Evolutionary conservation across 2,888 invertebrate genomes (phyloP), one percentile per base, ranked within the genome.

Genomic region (Drosophila flavopinicola): DNA sequence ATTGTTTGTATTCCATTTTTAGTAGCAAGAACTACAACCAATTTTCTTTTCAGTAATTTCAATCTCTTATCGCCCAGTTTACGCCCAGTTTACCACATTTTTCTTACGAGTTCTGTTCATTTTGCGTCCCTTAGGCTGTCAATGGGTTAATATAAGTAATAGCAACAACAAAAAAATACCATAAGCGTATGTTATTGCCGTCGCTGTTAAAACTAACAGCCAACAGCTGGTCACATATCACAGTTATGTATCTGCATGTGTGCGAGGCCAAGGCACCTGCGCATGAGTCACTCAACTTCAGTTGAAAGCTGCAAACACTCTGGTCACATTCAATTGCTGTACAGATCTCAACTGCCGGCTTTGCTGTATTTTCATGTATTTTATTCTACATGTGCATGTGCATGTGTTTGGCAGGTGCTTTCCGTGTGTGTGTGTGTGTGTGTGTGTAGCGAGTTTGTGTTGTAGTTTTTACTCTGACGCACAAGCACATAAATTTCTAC

Each of bases 371-470:
- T 48, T 23, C 27, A 39, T 61, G 13, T 27, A n/a, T 23, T 15
- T 57, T 15, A n/a, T 32, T 52, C 20, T 20, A n/a, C 49, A 30
- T 44, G 48, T 49, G 15, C n/a, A 20, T 63, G 41, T 58, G 51
- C 48, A 33, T 76, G 64, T 78, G 66, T 75, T 71, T 82, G 82
- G 66, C 85, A 80, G 87, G 87, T 86, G 87, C 75, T 85, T 66
- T 77, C 65, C 65, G 66, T 85, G 76, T 85, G 57, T 66, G 66
- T 65, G 67, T 78, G 70, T 86, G 68, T 66, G 75, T 71, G 64
- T 85, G 73, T 79, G 74, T 69, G 73, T 76, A 83, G 64, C 77
- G 59, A 83, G 76, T 80, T 73, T 64, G 60, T 57, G 32, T 17
- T 58, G 53, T 79, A 70, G 75, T 70, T 84, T 60, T 42, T 60